Base-by-base conservation (phyloP, 2,888 invertebrate species). In the Ferdinandea cuprea region DNA sequence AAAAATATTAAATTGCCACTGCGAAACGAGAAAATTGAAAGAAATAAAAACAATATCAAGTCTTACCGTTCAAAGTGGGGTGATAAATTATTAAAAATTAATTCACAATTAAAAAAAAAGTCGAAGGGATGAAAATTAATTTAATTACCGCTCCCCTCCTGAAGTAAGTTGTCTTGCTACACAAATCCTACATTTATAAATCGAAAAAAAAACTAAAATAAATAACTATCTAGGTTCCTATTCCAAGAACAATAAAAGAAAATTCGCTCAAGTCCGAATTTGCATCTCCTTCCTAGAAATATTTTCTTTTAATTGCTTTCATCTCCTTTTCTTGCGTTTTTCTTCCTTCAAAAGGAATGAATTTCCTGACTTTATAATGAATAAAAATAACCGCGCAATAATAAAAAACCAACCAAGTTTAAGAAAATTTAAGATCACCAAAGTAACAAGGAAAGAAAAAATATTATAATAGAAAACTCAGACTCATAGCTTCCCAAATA, bases 231-330 rank as follows among this genome's bases (percentile, higher is more conserved):
- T 56, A 54, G 56, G 44, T 65, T 54, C 54, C 54, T 25, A 25
- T 2, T 25, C 5, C 5, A 25, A 25, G 25, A 5, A 76, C 76
- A 81, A 54, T 65, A 81, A 54, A 56, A 65, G 66, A 65, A n/a
- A n/a, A n/a, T n/a, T n/a, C n/a, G n/a, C 25, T 25, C 5, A 25
- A 25, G 25, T 25, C 30, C 15, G 52, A 15, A 28, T 35, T 59
- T 56, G 46, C 8, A 9, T 54, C 52, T 76, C 69, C 76, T 71
- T 65, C 54, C 17, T 63, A 25, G 2, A 25, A 2, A 25, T 66
- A 66, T 72, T 83, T 83, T 56, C 65, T 73, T 83, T 73, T 83
- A 83, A 83, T 83, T 83, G 83, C 72, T 83, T 83, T 83, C 68
- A 78, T 83, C 72, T 83, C 68, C 68, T 83, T 83, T 81, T 63